Evolutionary conservation across 2,797 vertebrate species (phyloP), one percentile per base, ranked within the genome.

Genomic region (Peromyscus attwateri): DNA sequence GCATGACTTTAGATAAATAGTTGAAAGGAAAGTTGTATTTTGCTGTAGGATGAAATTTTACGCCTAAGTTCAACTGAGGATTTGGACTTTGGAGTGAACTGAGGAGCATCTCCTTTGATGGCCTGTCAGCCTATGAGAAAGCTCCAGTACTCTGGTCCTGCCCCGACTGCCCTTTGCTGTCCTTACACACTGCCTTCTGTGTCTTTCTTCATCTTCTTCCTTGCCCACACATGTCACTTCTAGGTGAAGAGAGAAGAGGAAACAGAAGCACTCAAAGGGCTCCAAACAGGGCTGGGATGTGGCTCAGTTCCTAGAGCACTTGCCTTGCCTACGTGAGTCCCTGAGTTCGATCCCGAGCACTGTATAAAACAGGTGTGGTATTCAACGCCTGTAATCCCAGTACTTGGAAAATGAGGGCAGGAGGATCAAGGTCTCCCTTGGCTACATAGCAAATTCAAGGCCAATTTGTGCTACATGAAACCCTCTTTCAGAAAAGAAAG

Each of bases 11-110:
- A 91, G 95, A 73, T 75, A 71, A 87, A 80, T 68, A 16, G 1
- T 60, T 40, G 60, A 43, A 57, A 31, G 37, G 0, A 4, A 43
- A 92, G 21, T 31, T 83, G 14, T 37, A 64, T 71, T 96, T 93
- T 94, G 77, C 71, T 37, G 73, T 62, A 96, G 62, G 66, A 71
- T 71, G 66, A 27, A 55, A 70, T 27, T 73, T 89, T 71, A 57
- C 46, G 46, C 46, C 23, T 10, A 75, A 37, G 12, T 87, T 95
- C 37, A 40, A 83, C 37, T 87, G 52, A 75, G 68, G 37, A 40
- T 89, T 73, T 87, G 79, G 27, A 70, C 91, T 81, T 75, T 7
- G 68, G 76, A 43, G 73, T 89, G 25, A 95, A 92, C 55, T n/a
- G 43, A 88, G 25, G 64, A 83, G 17, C 23, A 29, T 52, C 16